Base-by-base conservation (phyloP, 2,888 invertebrate species). In the Alloplasta piceator region DNA sequence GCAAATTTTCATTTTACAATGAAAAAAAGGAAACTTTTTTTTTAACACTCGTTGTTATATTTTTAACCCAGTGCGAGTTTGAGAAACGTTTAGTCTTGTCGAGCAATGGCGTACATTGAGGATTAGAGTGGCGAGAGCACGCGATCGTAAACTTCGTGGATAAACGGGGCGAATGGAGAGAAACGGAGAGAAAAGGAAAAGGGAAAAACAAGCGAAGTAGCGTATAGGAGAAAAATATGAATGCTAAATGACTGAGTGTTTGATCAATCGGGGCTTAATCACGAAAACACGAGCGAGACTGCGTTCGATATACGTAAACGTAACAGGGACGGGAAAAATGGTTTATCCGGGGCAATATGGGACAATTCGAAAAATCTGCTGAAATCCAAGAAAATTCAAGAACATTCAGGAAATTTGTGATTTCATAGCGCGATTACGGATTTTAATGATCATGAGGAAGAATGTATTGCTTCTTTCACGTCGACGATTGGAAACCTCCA, bases 191-290 rank as follows among this genome's bases (percentile, higher is more conserved):
- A 16, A 52, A 12, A 7, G 4, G 60, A 39, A 60, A 12, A 52
- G 10, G 12, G 39, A 43, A 14, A 7, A 7, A 67, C 9, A 66
- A 66, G 38, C 6, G 56, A 9, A n/a, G 63, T n/a, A 6, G 14
- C 6, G 14, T 9, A n/a, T n/a, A 38, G 58, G 39, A 71, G 58
- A 67, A 77, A 79, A 79, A 81, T 82, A 84, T 79, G 78, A 81
- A 84, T 79, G 77, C 52, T 55, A 70, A 81, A 82, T 81, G 74
- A 79, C 74, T 26, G 64, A 78, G 72, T 50, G 68, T 75, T 81
- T 74, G 71, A 68, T 81, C 80, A 72, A 73, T 73, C 73, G 60
- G 58, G 14, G 38, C 60, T 80, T 66, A 76, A 64, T 76, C 43
- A 43, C 63, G 66, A 68, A 75, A 74, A 82, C 73, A 73, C 63